phyloP scores from a whole-genome alignment of 2,888 invertebrate genomes.

The Lepeophtheirus nordmannii region DNA sequence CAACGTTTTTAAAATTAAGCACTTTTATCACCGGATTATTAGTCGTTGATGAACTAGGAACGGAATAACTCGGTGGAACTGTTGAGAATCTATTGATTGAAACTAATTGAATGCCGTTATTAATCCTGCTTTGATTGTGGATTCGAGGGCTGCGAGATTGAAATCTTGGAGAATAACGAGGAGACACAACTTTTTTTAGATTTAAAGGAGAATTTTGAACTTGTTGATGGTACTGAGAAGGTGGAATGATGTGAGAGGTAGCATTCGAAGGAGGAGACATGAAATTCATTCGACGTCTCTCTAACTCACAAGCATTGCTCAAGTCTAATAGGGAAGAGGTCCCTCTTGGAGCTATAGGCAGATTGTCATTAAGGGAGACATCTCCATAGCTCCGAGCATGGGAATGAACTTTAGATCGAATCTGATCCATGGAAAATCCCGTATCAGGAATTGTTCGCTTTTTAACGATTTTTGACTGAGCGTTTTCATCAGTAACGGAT shows the following conservation, averaged over 20 bases:
- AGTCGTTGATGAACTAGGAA: not conserved
- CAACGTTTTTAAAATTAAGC: constrained; percentile 5
- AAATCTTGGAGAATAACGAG: not conserved
- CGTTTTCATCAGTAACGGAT: not conserved
- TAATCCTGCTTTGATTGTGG: not conserved
- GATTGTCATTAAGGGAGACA: not conserved
- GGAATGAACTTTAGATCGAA: not conserved
- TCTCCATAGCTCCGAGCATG: too few species aligned
- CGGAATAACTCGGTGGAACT: not conserved
- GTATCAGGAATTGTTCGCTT: constrained; percentile 1
- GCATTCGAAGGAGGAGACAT: not conserved
- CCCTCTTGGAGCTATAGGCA: not conserved
- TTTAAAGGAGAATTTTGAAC: constrained; percentile 7
- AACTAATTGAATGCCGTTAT: not conserved
- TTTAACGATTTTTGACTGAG: not conserved
- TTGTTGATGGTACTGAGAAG: not conserved
- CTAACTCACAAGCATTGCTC: constrained; percentile 16
- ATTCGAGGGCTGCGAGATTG: not conserved
- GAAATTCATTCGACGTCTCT: not conserved
- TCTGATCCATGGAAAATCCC: constrained; percentile 5
- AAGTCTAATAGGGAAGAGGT: constrained; percentile 10
- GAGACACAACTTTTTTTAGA: not conserved
- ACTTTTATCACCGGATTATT: constrained; percentile 8
- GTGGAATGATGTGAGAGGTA: not conserved
- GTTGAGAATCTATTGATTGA: not conserved